Conservation (phyloP, 2,113 vertebrate species). For the Larimichthys crocea region DNA sequence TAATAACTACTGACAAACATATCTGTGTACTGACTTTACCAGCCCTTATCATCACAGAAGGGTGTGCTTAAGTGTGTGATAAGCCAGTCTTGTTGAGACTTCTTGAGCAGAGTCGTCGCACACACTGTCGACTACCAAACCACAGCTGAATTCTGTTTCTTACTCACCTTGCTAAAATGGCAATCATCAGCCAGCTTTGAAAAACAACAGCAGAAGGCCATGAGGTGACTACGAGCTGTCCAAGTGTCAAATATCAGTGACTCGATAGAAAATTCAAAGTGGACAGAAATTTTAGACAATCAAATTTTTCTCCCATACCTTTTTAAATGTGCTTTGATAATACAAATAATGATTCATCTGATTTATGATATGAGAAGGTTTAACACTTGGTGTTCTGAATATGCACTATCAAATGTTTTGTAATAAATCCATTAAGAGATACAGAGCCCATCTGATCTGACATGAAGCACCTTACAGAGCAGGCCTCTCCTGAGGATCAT, state of each 20-base stretch:
- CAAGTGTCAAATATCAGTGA: slow-evolving; percentile 19
- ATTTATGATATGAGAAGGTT: background rate
- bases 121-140: background rate
- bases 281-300: slow-evolving; percentile 9
- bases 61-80: background rate
- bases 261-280: background rate
- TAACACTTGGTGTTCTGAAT: background rate
- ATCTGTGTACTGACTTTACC: too few species aligned
- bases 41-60: background rate
- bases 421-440: background rate
- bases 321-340: background rate
- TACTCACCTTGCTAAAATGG: background rate
- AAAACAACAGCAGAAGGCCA: background rate
- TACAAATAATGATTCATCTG: background rate
- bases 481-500: slow-evolving; percentile 25
- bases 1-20: too few species aligned
- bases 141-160: background rate
- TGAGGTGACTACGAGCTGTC: background rate
- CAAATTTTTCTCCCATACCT: background rate
- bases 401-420: too few species aligned
- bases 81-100: background rate
- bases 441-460: background rate
- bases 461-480: slow-evolving; percentile 11
- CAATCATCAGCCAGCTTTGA: background rate
- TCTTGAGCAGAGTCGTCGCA: background rate